Base-by-base conservation (phyloP, 2,113 vertebrate species). In the Lagopus leucura region DNA sequence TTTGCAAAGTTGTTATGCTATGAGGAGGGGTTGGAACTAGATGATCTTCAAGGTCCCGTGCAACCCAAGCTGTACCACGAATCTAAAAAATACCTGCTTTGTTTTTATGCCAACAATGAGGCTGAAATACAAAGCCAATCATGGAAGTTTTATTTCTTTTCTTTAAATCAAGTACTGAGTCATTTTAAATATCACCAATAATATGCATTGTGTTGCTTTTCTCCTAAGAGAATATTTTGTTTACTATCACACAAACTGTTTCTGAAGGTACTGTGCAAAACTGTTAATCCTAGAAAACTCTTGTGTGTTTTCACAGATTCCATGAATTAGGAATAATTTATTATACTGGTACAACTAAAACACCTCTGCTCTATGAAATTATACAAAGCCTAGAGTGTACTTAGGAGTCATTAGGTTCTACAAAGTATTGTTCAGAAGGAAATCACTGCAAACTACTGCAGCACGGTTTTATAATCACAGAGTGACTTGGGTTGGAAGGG, bases 211-310 rank as follows among this genome's bases (percentile, higher is more conserved):
- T 24, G 7, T 55, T 67, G 54, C 76, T 93, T 96, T 95, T 93
- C 74, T 93, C 69, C 61, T 60, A 91, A 95, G 43, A 90, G 87
- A 90, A 94, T 79, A 67, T 75, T 94, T 92, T 95, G 79, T 96
- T 95, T 92, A 77, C 82, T 93, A 19, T 74, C 42, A 66, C 86
- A 71, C 55, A 71, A 48, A 83, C 63, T 27, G 48, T 93, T 96
- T 94, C 88, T 92, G 60, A 84, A 92, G 86, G 18, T 61, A 81
- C 45, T 61, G 24, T 74, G 64, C 69, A 91, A 92, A 77, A 58
- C 65, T 86, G 90, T 82, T 15, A 50, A 78, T 75, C 76, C 84
- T 32, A 32, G 67, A 20, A 93, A 79, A 82, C 55, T 36, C 60
- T 86, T 92, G n/a, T 86, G 4, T 75, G 48, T 69, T 97, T 75